Evolutionary conservation across 2,797 vertebrate genomes (phyloP).

Genomic region (Microtus obscurus): DNA sequence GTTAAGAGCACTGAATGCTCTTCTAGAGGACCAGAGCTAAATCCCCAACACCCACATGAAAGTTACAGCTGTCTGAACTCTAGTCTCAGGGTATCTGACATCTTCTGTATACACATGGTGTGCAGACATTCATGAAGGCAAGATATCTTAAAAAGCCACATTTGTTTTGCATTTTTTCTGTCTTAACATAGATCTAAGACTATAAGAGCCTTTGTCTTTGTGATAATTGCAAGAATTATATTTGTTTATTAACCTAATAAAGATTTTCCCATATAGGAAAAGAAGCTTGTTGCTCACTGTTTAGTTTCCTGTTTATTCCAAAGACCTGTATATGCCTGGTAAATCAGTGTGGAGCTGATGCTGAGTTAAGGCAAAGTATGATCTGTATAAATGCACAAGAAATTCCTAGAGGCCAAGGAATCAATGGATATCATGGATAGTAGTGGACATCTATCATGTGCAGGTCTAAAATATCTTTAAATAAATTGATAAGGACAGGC

Average conservation of each 20-base stretch:
- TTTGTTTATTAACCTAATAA: conserved; percentile 32
- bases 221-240: conserved; percentile 20
- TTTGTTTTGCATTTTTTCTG: not conserved
- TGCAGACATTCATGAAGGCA: not conserved
- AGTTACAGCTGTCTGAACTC: not conserved
- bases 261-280: conserved; percentile 14
- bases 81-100: not conserved
- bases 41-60: not conserved
- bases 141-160: not conserved
- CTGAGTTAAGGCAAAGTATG: not conserved
- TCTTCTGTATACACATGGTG: not conserved
- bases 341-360: not conserved
- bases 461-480: conserved; percentile 5
- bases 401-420: conserved; percentile 18
- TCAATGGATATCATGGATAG: not conserved
- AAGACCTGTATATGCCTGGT: not conserved
- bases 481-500: not conserved
- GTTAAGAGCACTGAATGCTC: not conserved
- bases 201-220: not conserved
- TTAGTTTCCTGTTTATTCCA: not conserved
- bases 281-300: not conserved
- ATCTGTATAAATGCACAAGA: not conserved
- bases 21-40: not conserved
- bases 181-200: not conserved
- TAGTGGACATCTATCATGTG: not conserved